Evolutionary conservation across 2,797 vertebrate genomes (phyloP).

Genomic region (Alectoris magna): DNA sequence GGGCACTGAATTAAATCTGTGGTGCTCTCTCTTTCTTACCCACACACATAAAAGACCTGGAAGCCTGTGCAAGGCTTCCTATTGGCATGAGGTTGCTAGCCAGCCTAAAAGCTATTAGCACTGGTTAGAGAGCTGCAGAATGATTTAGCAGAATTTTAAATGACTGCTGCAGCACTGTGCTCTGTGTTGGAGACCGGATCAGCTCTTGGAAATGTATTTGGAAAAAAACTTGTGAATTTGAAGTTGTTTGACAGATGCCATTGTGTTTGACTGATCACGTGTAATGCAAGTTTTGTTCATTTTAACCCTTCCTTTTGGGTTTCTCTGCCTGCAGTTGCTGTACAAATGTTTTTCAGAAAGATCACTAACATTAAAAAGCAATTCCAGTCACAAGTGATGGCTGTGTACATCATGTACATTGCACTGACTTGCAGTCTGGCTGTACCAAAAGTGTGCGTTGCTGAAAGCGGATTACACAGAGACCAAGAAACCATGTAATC

Average conservation of each 20-base stretch:
- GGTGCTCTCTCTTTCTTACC: conserved; percentile 20
- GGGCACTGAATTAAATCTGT: conserved; percentile 67
- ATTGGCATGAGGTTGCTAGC: conserved; percentile 52
- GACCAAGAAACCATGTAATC: not conserved
- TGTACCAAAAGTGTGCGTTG: not conserved
- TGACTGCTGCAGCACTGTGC: not conserved
- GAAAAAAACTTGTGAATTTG: conserved; percentile 17
- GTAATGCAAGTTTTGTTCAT: not conserved
- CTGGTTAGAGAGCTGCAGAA: conserved; percentile 36
- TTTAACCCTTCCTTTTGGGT: not conserved
- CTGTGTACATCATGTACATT: not conserved
- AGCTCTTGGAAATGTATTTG: conserved; percentile 13
- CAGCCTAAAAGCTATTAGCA: conserved; percentile 65
- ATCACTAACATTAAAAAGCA: not conserved
- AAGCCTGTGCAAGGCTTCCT: conserved; percentile 40
- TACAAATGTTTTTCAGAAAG: conserved; percentile 2
- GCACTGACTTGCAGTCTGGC: not conserved
- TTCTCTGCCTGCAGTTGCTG: not conserved
- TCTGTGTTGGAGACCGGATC: not conserved
- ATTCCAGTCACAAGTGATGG: not conserved
- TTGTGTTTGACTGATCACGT: not conserved
- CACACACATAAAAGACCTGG: conserved; percentile 30
- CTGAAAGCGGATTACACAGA: not conserved
- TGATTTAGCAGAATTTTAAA: conserved; percentile 71
- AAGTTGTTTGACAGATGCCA: conserved; percentile 1